phyloP scores from a whole-genome alignment of 2,888 invertebrate species.

The Pedicia rivosa region DNA sequence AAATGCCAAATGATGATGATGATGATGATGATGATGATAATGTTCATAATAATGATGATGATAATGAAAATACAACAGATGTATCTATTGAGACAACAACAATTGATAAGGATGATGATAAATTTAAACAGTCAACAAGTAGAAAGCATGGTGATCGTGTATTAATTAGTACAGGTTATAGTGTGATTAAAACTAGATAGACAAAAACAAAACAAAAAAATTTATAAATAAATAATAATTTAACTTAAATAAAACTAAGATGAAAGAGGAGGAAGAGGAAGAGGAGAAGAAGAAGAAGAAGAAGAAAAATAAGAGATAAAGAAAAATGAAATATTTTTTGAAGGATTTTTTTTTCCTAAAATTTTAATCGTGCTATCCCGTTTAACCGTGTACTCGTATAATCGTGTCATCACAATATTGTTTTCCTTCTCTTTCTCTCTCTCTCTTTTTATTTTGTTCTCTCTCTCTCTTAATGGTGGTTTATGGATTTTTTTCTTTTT shows the following conservation, averaged over 20 bases:
- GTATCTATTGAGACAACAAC: conserved; percentile 13
- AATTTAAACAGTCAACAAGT: conserved; percentile 10
- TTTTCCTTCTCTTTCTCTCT: no score
- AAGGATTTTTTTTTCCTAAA: no score
- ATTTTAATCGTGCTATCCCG: no score
- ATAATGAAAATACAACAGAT: conserved; percentile 17
- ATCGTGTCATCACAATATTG: no score
- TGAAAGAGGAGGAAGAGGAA: neutral
- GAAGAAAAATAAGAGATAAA: neutral
- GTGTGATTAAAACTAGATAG: conserved; percentile 16
- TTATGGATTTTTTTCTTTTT: no score
- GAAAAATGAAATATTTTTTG: no score
- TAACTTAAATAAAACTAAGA: no score
- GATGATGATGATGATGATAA: conserved; percentile 2
- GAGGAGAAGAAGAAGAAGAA: neutral
- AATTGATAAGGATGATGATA: conserved; percentile 16
- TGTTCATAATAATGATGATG: conserved; percentile 6
- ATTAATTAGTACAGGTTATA: conserved; percentile 18
- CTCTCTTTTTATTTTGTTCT: no score
- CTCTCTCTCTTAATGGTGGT: no score
- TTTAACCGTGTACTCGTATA: no score
- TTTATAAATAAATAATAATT: neutral
- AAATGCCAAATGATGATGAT: neutral
- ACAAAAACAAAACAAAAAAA: no score
- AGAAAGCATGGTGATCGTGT: conserved; percentile 10